These are phyloP conservation scores for Lateolabrax maculatus DNA, from an alignment of 2,797 vertebrate species.

Conservation along the genomic window DNA sequence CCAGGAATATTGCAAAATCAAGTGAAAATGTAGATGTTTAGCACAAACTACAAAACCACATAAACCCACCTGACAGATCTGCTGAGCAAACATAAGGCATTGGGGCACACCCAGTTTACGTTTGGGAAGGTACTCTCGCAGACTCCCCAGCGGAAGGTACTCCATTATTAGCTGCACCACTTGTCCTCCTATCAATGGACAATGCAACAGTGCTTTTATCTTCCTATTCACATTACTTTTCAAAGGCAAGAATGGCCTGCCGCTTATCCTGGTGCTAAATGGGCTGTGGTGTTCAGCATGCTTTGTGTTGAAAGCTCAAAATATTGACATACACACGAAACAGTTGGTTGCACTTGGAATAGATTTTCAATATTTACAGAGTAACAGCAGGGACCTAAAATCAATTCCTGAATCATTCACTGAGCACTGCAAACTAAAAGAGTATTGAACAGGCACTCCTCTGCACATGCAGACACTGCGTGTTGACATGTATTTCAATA, in stretches of 20 bases:
- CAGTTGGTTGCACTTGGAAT: slow-evolving; percentile 12
- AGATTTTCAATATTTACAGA: slow-evolving; percentile 53
- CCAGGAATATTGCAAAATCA: neutral
- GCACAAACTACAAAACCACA: slow-evolving; percentile 1
- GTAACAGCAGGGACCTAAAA: slow-evolving; percentile 43
- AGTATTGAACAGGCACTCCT: slow-evolving; percentile 8
- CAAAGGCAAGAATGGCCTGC: slow-evolving; percentile 16
- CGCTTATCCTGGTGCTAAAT: neutral
- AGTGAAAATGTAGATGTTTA: neutral
- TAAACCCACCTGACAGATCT: slow-evolving; percentile 92
- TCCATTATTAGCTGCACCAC: slow-evolving; percentile 97
- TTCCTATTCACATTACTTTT: slow-evolving; percentile 4
- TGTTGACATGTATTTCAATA: neutral
- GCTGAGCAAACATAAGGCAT: slow-evolving; percentile 92
- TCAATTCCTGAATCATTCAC: slow-evolving; percentile 29
- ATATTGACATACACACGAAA: slow-evolving; percentile 41
- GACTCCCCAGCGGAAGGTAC: slow-evolving; percentile 93
- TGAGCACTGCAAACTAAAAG: neutral
- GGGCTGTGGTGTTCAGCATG: slow-evolving; percentile 19
- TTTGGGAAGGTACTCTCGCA: slow-evolving; percentile 91
- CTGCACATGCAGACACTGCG: slow-evolving; percentile 15
- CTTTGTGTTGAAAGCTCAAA: slow-evolving; percentile 37
- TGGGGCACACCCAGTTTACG: slow-evolving; percentile 83
- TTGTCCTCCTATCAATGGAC: slow-evolving; percentile 87
- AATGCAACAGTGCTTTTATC: slow-evolving; percentile 38